Conservation (phyloP, 2,113 vertebrate genomes). For the Microcebus jonahi region DNA sequence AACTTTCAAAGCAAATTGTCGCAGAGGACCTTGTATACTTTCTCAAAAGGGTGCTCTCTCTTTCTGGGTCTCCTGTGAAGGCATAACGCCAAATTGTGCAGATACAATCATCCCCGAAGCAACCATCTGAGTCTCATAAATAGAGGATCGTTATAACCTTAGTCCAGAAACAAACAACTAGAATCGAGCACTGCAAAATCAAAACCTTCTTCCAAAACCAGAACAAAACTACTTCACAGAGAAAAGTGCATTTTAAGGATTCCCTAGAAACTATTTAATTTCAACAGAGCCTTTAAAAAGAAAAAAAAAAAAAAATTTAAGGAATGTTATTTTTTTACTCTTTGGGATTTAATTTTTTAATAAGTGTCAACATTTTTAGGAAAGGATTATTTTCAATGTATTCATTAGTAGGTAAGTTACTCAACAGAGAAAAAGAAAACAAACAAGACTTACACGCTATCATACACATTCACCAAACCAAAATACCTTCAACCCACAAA, state of each 20-base stretch:
- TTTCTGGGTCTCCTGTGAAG: neutral
- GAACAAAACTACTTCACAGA: neutral
- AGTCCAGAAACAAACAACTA: neutral
- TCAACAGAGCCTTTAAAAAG: neutral
- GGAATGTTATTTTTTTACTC: neutral
- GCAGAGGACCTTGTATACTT: neutral
- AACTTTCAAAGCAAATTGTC: neutral
- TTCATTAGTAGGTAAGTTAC: neutral
- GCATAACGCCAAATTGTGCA: neutral
- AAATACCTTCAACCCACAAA: conserved; percentile 50
- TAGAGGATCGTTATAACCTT: neutral
- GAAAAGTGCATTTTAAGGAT: neutral
- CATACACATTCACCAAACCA: neutral
- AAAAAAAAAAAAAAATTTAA: neutral
- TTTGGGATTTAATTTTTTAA: conserved; percentile 4
- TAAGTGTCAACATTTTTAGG: conserved; percentile 19
- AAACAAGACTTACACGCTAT: neutral
- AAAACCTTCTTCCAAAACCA: neutral
- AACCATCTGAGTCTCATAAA: neutral
- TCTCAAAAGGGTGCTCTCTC: conserved; percentile 9
- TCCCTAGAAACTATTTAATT: conserved; percentile 24
- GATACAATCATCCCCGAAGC: neutral
- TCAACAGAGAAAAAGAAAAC: neutral
- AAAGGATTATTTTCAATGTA: neutral
- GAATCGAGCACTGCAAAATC: neutral